A percentile compares a stretch with the other conserved stretches of the same genome.
Conservation (phyloP, 2,113 vertebrate species). For the Chloropsis hardwickii region DNA sequence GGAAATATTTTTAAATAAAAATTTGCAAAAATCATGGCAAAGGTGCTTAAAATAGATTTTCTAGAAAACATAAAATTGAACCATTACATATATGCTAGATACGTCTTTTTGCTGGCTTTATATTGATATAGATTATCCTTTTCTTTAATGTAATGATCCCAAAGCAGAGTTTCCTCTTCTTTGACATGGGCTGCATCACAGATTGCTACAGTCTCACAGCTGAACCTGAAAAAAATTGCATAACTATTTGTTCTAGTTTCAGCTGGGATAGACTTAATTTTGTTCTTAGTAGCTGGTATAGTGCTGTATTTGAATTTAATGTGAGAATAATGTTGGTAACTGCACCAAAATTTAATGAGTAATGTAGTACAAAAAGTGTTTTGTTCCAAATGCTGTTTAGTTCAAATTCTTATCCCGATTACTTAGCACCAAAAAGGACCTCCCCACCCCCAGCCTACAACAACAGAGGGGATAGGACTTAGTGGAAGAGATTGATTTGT, state of each 20-base stretch:
- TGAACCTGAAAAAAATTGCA: not conserved
- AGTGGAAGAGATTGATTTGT: not conserved
- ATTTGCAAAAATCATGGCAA: not conserved
- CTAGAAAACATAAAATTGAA: not conserved
- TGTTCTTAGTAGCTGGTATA: not conserved
- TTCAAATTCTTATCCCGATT: not conserved
- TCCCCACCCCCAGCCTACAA: not conserved
- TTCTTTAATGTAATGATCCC: not conserved
- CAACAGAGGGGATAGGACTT: not conserved
- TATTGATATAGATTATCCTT: not conserved
- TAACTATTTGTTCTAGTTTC: not conserved
- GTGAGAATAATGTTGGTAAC: not conserved
- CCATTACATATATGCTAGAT: not conserved
- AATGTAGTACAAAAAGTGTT: not conserved
- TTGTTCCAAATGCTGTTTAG: not conserved
- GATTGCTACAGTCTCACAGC: not conserved
- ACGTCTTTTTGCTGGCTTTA: not conserved
- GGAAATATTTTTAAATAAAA: not conserved
- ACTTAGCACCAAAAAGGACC: not conserved
- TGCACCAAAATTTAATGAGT: not conserved
- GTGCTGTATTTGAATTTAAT: not conserved
- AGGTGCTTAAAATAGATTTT: not conserved
- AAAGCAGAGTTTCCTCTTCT: not conserved
- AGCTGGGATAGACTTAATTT: not conserved
- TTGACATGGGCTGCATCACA: not conserved